These are phyloP conservation scores for Acrocera orbiculus DNA, from an alignment of 2,888 invertebrate species.

Conservation along the genomic window DNA sequence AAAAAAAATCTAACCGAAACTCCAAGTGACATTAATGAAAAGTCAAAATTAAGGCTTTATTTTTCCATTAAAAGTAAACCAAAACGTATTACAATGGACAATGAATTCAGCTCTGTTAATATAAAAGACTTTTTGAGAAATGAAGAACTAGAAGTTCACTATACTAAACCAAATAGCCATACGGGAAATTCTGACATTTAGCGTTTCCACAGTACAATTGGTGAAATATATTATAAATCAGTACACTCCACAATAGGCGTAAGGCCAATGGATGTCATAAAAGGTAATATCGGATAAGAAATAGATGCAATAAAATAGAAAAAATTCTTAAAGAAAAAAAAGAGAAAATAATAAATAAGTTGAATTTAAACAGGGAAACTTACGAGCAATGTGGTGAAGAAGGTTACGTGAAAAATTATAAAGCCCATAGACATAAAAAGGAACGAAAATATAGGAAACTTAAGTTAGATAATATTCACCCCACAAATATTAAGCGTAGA, in stretches of 20 bases:
- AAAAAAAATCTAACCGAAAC: background rate
- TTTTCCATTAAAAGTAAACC: constrained; percentile 3
- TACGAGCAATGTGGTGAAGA: constrained; percentile 1
- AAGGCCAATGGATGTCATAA: constrained; percentile 3
- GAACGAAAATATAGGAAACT: constrained; percentile 9
- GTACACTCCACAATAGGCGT: constrained; percentile 6
- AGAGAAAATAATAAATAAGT: constrained; percentile 2
- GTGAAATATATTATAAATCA: constrained; percentile 8
- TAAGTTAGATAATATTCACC: constrained; percentile 5
- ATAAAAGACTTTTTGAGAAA: constrained; percentile 2
- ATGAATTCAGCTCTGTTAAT: background rate
- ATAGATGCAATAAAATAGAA: background rate
- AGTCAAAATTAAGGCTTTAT: background rate
- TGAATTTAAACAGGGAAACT: constrained; percentile 6
- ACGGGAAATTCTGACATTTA: constrained; percentile 6
- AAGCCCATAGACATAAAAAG: constrained; percentile 9
- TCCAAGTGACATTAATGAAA: background rate
- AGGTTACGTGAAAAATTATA: constrained; percentile 9
- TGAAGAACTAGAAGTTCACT: constrained; percentile 5
- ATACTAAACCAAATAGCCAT: constrained; percentile 8
- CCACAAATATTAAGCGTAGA: constrained; percentile 9
- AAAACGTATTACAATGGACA: constrained; percentile 1
- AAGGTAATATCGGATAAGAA: constrained; percentile 2
- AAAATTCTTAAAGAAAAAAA: constrained; percentile 2
- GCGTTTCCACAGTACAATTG: constrained; percentile 6